Evolutionary conservation across 2,797 vertebrate genomes (phyloP).

Genomic region (Galaxias olidus): DNA sequence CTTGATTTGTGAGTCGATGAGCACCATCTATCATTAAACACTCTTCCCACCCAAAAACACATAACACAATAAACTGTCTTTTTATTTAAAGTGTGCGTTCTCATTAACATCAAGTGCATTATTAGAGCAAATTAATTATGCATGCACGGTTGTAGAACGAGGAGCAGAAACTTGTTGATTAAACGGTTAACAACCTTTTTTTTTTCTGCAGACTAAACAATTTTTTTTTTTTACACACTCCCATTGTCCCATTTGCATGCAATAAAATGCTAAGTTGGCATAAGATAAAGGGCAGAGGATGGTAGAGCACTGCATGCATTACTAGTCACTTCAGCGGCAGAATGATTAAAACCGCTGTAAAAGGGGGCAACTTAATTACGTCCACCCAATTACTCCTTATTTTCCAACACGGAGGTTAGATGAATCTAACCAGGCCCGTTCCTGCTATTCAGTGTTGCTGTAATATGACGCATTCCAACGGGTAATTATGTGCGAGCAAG

Average conservation of each 20-base stretch:
- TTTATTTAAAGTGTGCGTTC: constrained; percentile 37
- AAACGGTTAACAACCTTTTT: constrained; percentile 53
- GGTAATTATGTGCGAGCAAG: constrained; percentile 26
- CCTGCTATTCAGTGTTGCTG: constrained; percentile 41
- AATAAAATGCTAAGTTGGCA: constrained; percentile 62
- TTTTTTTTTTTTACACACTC: constrained; percentile 51
- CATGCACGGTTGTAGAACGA: constrained; percentile 44
- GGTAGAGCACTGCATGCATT: constrained; percentile 24
- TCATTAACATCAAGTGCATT: constrained; percentile 56
- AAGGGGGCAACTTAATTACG: constrained; percentile 50
- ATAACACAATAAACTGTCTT: constrained; percentile 30
- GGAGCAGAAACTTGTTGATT: constrained; percentile 48
- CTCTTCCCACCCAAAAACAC: constrained; percentile 36
- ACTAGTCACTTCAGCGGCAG: constrained; percentile 36
- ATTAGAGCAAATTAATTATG: constrained; percentile 59
- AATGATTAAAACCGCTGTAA: constrained; percentile 52
- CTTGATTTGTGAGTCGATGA: constrained; percentile 22
- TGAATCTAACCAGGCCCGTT: constrained; percentile 32
- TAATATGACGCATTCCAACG: constrained; percentile 16
- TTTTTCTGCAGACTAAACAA: constrained; percentile 58
- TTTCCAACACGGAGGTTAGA: constrained; percentile 28
- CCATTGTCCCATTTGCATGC: constrained; percentile 62
- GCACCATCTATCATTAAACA: constrained; percentile 51
- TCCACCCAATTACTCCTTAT: constrained; percentile 50
- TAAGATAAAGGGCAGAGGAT: constrained; percentile 51